Conservation (phyloP, 2,113 vertebrate genomes). For the Synodontis membranacea region DNA sequence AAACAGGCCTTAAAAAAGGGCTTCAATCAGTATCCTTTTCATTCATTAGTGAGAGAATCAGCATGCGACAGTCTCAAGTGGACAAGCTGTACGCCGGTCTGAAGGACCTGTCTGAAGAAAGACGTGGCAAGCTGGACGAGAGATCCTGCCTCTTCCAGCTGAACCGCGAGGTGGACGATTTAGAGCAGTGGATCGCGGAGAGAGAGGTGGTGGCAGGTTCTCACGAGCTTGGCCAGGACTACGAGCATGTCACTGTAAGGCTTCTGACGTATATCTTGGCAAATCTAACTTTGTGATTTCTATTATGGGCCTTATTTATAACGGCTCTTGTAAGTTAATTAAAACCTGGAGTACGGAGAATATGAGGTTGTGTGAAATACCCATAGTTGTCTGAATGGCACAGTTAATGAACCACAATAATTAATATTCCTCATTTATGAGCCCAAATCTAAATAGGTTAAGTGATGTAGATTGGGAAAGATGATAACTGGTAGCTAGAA, state of each 20-base stretch:
- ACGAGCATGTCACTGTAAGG: slow-evolving; percentile 89
- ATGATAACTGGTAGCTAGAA: too few relatives aligned
- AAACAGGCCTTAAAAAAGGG: background rate
- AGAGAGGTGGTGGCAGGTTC: slow-evolving; percentile 95
- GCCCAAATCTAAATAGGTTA: background rate
- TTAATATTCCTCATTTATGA: background rate
- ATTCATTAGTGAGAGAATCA: slow-evolving; percentile 85
- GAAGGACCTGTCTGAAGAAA: slow-evolving; percentile 93
- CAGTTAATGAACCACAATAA: too few relatives aligned
- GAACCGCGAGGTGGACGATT: slow-evolving; percentile 92
- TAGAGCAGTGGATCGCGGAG: slow-evolving; percentile 97
- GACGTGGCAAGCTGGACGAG: slow-evolving; percentile 90
- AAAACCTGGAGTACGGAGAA: background rate
- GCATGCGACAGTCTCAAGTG: slow-evolving; percentile 96
- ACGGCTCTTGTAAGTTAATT: background rate
- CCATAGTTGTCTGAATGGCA: background rate
- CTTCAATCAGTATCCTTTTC: background rate
- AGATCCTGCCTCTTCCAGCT: slow-evolving; percentile 92
- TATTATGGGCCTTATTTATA: background rate
- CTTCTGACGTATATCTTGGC: background rate
- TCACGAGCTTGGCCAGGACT: slow-evolving; percentile 94
- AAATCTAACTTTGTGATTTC: background rate
- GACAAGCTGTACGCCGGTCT: slow-evolving; percentile 94
- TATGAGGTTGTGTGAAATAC: background rate
- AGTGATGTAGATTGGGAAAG: background rate